Evolutionary conservation across 2,797 vertebrate species (phyloP), one percentile per base, ranked within the genome.

Genomic region (Tenualosa ilisha): DNA sequence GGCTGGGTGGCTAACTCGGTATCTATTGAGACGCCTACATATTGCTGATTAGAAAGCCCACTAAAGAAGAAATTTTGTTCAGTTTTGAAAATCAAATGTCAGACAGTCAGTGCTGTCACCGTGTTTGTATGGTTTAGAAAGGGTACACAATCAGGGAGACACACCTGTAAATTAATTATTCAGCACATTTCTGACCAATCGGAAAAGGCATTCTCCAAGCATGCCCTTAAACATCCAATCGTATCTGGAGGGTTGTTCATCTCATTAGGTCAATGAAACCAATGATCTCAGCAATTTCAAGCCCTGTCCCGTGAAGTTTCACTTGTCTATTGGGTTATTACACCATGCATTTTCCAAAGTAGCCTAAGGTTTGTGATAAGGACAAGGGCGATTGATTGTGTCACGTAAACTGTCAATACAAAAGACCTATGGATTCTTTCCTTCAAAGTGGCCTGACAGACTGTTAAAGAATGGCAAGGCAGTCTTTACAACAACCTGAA

Each of bases 191-290:
- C 40, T 79, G 72, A 43, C 72, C 72, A 79, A 79, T 46, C 17
- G 20, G 20, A n/a, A 46, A 43, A 79, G 2, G 15, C 15, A 37
- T 1, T 22, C 17, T 17, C 37, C 46, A 46, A 79, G 72, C 72
- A 79, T 43, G 72, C 72, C 40, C 20, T 46, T 7, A 79, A 2
- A 40, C 40, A 46, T 37, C 72, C 72, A 79, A 79, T 79, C 72
- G 2, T 46, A 20, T 43, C 17, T 43, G 43, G 72, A 79, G 72
- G 72, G 72, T 3, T 79, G 72, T 79, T 79, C 72, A 49, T 81
- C 84, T 81, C 51, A 59, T 79, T 81, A 22, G 7, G 43, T 82
- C 54, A 79, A 79, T 85, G 56, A 85, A 82, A n/a, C 79, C 79
- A 82, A 40, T 26, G 56, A 56, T 59, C 61, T 75, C 84, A 40